A percentile compares a stretch with the other conserved stretches of the same genome.
phyloP scores from a whole-genome alignment of 2,888 invertebrate genomes.

The Noctua janthina region DNA sequence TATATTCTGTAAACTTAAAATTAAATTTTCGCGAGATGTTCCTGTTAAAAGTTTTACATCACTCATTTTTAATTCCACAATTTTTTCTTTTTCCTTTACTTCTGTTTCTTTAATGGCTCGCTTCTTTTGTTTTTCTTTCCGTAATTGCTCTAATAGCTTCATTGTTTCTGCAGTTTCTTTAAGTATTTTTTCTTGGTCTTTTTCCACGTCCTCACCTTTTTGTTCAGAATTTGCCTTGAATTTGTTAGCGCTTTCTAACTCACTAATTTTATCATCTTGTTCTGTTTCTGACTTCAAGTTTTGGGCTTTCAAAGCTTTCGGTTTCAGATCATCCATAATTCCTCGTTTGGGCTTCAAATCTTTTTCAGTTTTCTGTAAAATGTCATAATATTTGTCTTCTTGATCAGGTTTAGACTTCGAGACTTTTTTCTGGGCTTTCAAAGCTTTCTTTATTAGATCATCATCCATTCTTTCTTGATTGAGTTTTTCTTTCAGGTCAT shows the following conservation, averaged over 20 bases:
- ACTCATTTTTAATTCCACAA: constrained; percentile 58
- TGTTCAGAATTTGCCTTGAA: constrained; percentile 2
- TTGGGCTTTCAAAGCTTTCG: too few species aligned
- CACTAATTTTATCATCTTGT: constrained; percentile 27
- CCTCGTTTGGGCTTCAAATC: too few species aligned
- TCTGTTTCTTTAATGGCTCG: constrained; percentile 3
- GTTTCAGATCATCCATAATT: too few species aligned
- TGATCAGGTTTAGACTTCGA: too few species aligned
- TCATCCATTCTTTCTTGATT: constrained; percentile 16
- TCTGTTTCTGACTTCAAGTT: constrained; percentile 29
- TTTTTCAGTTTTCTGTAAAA: too few species aligned
- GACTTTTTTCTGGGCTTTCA: neutral
- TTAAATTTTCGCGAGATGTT: constrained; percentile 62
- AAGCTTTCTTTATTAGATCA: neutral
- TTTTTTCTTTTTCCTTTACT: neutral
- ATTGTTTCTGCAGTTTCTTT: neutral
- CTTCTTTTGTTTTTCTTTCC: constrained; percentile 22
- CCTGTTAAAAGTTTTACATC: constrained; percentile 64
- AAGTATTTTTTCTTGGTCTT: neutral
- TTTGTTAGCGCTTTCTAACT: neutral
- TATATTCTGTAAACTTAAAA: constrained; percentile 71
- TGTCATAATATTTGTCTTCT: too few species aligned
- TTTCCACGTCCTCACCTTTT: neutral
- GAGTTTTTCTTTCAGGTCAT: constrained; percentile 3
- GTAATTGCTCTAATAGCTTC: neutral